phyloP scores from a whole-genome alignment of 2,113 vertebrate species.

The Callorhinus ursinus region DNA sequence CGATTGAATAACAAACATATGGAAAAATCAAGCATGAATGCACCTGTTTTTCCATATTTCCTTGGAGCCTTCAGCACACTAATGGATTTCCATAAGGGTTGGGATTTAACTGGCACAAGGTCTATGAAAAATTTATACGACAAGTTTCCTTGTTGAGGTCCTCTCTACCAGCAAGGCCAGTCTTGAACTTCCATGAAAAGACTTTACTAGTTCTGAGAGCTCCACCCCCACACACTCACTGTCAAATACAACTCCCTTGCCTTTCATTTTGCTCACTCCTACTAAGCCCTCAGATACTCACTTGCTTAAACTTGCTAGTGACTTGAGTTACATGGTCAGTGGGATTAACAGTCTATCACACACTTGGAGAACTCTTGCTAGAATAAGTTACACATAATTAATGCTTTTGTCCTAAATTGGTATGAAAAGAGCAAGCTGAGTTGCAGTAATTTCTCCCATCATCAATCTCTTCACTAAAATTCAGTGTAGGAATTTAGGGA shows the following conservation, averaged over 20 bases:
- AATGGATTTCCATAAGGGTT: neutral
- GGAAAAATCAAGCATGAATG: conserved; percentile 53
- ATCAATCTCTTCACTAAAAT: neutral
- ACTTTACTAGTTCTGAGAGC: neutral
- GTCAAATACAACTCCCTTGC: neutral
- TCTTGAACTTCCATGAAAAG: neutral
- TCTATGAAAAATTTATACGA: conserved; percentile 29
- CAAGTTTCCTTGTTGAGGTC: neutral
- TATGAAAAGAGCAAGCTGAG: neutral
- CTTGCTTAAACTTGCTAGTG: neutral
- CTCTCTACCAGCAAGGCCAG: neutral
- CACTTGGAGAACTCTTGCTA: neutral
- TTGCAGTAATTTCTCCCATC: neutral
- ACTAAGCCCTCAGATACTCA: neutral
- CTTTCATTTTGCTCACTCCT: neutral
- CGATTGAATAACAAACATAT: conserved; percentile 20
- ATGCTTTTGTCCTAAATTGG: neutral
- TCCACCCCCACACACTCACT: neutral
- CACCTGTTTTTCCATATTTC: neutral
- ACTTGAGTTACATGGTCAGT: neutral
- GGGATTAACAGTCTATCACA: neutral
- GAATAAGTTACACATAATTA: neutral
- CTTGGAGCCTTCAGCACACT: neutral
- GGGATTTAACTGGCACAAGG: neutral
- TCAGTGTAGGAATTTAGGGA: neutral